Base-by-base conservation (phyloP, 2,113 vertebrate genomes). In the Chionis minor region DNA sequence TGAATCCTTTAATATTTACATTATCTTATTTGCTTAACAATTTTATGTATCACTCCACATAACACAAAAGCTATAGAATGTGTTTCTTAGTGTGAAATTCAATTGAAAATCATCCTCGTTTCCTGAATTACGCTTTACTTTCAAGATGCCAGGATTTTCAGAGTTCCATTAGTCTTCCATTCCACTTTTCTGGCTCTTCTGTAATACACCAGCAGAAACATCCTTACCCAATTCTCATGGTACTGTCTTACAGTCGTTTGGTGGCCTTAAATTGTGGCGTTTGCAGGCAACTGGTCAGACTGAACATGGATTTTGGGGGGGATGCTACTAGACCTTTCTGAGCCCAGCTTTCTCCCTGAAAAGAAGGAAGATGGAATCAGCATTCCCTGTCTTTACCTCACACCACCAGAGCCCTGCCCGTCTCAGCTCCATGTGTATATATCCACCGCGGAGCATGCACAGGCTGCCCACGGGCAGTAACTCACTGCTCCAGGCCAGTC, bases 391-490 rank as follows among this genome's bases (percentile, higher is more conserved):
- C 44, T 49, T n/a, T 15, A 14, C 15, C 51, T 23, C 51, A 24
- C 16, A 38, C 12, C 72, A 63, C n/a, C 40, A 11, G 17, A 47
- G 38, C 52, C 6, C 14, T 38, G 49, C 59, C 59, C 3, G 0
- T 63, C 35, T 13, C 12, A 12, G 45, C 52, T 9, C 4, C 35
- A 5, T 0, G 0, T 15, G 61, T 21, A 1, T 6, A 3, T 16
- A 23, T 6, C 9, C 28, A 3, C 75, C 26, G 30, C 2, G 3
- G 10, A 15, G 33, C 8, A 12, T 16, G 14, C 27, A 4, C 0
- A 4, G 67, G 65, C 42, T 24, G 45, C 40, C 47, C 33, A 4
- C 1, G 3, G 32, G 21, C 49, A 56, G 51, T 4, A 30, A 35
- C 30, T 32, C 18, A 1, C 38, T 10, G 51, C 59, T 44, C 12